Conservation (phyloP, 2,888 invertebrate genomes). For the Harpalus rubripes region DNA sequence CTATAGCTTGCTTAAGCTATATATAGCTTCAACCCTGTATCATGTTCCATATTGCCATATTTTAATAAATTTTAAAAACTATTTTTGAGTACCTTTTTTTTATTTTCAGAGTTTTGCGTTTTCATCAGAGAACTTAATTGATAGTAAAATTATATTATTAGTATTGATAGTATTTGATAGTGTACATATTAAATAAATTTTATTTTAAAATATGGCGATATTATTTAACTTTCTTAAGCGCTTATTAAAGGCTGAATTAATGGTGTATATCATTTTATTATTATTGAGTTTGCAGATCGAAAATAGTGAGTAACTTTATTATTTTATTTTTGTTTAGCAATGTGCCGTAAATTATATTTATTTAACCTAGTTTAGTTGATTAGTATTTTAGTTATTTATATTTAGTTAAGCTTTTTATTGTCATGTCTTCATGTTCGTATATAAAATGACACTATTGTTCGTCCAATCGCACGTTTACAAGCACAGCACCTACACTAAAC, state of each 20-base stretch:
- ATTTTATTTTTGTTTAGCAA: slow-evolving; percentile 52
- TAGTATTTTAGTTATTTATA: slow-evolving; percentile 40
- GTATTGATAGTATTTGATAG: slow-evolving; percentile 23
- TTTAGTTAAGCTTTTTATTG: slow-evolving; percentile 44
- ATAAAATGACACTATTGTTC: slow-evolving; percentile 28
- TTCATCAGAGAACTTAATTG: slow-evolving; percentile 18
- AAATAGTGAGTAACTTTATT: slow-evolving; percentile 58
- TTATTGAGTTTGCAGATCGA: slow-evolving; percentile 61
- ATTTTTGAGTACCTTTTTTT: slow-evolving; percentile 20
- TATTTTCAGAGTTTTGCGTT: slow-evolving; percentile 34
- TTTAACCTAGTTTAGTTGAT: slow-evolving; percentile 12
- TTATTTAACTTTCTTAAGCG: slow-evolving; percentile 52
- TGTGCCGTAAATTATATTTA: slow-evolving; percentile 30
- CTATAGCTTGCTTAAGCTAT: slow-evolving; percentile 40
- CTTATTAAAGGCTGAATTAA: slow-evolving; percentile 65
- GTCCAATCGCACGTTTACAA: slow-evolving; percentile 49
- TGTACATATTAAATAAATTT: slow-evolving; percentile 12
- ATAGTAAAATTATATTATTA: slow-evolving; percentile 19
- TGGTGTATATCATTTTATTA: slow-evolving; percentile 59
- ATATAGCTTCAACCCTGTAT: slow-evolving; percentile 23
- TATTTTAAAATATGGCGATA: slow-evolving; percentile 54
- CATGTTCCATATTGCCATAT: slow-evolving; percentile 43
- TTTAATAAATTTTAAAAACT: slow-evolving; percentile 28
- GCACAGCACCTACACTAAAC: slow-evolving; percentile 50
- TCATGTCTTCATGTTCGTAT: slow-evolving; percentile 9